Evolutionary conservation across 2,888 invertebrate species (phyloP).

Genomic region (Incurvaria masculella): DNA sequence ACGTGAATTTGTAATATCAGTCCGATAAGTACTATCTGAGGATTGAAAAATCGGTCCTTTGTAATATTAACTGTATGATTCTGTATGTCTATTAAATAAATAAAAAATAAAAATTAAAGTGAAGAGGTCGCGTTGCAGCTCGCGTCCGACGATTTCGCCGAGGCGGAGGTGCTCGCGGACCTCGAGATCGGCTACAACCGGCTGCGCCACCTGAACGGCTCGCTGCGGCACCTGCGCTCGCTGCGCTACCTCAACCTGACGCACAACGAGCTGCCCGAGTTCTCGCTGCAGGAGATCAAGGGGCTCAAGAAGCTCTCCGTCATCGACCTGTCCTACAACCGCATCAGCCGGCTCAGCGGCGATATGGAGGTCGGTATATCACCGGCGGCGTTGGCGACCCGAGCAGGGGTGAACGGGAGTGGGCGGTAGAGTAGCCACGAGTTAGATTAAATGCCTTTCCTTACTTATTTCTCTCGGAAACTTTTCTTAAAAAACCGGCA

Average conservation of each 20-base stretch:
- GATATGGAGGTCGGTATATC: slow-evolving; percentile 66
- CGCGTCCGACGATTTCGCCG: slow-evolving; percentile 71
- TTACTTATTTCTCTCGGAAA: too few relatives aligned
- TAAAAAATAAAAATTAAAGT: background rate
- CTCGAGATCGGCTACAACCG: slow-evolving; percentile 72
- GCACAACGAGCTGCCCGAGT: slow-evolving; percentile 70
- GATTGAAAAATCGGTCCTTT: too few relatives aligned
- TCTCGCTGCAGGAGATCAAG: slow-evolving; percentile 76
- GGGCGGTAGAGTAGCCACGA: too few relatives aligned
- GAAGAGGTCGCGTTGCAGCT: slow-evolving; percentile 44
- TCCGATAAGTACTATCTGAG: too few relatives aligned
- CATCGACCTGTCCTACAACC: slow-evolving; percentile 75
- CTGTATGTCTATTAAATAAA: background rate
- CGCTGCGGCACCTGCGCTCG: slow-evolving; percentile 64
- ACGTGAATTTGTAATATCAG: too few relatives aligned
- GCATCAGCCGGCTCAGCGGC: slow-evolving; percentile 63
- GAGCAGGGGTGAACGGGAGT: too few relatives aligned
- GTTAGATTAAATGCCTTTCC: too few relatives aligned
- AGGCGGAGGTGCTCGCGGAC: slow-evolving; percentile 65
- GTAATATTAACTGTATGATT: too few relatives aligned
- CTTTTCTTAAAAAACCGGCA: too few relatives aligned
- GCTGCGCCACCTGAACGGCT: slow-evolving; percentile 68
- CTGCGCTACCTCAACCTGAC: slow-evolving; percentile 71
- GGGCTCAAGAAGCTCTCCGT: slow-evolving; percentile 68
- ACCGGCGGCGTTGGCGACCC: too few relatives aligned